Percentiles rank a stretch among this genome's conserved stretches.
Evolutionary conservation across 2,797 vertebrate species (phyloP).

Genomic region (Hypotaenidia okinawae): DNA sequence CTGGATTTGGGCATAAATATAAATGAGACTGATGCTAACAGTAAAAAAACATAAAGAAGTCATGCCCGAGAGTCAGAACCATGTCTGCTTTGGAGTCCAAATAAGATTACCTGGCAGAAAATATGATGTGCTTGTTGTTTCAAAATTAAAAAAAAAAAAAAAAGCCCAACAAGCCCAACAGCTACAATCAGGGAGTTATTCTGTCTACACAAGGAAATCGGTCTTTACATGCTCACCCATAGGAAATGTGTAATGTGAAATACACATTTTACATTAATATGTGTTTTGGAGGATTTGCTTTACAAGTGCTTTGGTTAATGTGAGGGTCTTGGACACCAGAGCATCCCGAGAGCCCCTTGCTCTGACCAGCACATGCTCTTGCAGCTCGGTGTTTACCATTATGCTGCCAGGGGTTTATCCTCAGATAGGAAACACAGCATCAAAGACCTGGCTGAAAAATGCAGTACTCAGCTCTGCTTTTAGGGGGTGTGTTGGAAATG

Average conservation of each 20-base stretch:
- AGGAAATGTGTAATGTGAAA: neutral
- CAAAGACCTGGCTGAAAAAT: neutral
- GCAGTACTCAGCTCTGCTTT: neutral
- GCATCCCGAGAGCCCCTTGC: rapidly evolving
- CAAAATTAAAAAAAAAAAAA: neutral
- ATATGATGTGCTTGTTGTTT: neutral
- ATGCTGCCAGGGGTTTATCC: neutral
- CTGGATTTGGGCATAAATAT: neutral
- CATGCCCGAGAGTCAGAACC: neutral
- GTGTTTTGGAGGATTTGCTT: neutral
- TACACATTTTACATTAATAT: rapidly evolving
- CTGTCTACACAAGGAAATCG: neutral
- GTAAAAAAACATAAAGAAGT: neutral
- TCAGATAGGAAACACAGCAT: neutral
- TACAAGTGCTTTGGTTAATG: neutral
- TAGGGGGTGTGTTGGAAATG: neutral
- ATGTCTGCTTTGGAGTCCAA: neutral
- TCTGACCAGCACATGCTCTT: neutral
- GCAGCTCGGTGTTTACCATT: neutral
- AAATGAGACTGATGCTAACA: neutral
- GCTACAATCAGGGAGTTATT: neutral
- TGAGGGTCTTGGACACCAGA: neutral
- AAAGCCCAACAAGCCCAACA: neutral
- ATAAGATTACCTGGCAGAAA: neutral
- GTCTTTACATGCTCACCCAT: neutral